A percentile compares a stretch with the other conserved stretches of the same genome.
Evolutionary conservation across 2,888 invertebrate genomes (phyloP).

Genomic region (Leucophenga maculata): DNA sequence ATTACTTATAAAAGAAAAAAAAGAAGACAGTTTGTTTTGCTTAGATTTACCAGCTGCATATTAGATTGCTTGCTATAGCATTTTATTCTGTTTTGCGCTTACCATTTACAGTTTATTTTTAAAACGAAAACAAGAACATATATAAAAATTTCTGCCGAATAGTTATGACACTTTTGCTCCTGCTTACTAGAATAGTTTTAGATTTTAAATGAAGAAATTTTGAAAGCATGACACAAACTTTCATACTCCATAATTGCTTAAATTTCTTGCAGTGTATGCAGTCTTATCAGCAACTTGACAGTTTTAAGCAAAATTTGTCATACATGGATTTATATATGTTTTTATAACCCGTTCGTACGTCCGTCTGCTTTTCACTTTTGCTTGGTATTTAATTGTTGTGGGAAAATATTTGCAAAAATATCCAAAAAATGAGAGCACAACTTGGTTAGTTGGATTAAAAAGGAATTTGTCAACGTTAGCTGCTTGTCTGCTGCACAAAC

Average conservation of each 20-base stretch:
- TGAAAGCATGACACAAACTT: no score
- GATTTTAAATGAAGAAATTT: no score
- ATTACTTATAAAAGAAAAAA: no score
- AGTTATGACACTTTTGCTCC: no score
- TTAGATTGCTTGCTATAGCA: no score
- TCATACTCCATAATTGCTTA: background rate
- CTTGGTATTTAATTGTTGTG: slow-evolving; percentile 8
- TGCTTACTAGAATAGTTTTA: no score
- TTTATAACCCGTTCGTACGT: background rate
- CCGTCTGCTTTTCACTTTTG: background rate
- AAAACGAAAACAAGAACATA: no score
- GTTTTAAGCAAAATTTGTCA: slow-evolving; percentile 61
- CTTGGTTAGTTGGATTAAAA: slow-evolving; percentile 51
- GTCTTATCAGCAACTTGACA: slow-evolving; percentile 43
- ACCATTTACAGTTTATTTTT: no score
- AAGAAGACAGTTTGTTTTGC: no score
- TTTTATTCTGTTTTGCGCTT: no score
- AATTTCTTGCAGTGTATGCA: background rate
- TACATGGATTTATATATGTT: slow-evolving; percentile 57
- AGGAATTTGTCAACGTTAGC: slow-evolving; percentile 51
- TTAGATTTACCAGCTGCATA: no score
- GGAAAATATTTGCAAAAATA: background rate
- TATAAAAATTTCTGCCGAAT: no score
- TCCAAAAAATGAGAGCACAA: slow-evolving; percentile 1
- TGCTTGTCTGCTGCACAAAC: background rate